A percentile compares a stretch with the other conserved stretches of the same genome.
Evolutionary conservation across 2,113 vertebrate genomes (phyloP).

Genomic region (Archocentrus centrarchus): DNA sequence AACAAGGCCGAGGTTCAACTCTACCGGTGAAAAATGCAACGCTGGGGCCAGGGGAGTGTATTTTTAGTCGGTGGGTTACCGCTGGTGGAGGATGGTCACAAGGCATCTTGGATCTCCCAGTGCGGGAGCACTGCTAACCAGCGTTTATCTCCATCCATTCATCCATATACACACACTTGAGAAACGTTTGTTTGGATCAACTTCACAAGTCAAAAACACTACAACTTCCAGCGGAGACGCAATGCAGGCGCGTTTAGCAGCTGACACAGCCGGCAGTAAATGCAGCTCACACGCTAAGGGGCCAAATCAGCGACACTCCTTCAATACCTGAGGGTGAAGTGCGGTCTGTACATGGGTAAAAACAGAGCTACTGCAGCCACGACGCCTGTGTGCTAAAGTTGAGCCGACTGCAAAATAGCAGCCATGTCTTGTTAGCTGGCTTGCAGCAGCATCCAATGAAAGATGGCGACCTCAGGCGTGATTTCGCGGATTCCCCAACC

Average conservation of each 20-base stretch:
- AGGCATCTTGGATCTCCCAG: not conserved
- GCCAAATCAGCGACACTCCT: slow-evolving; percentile 24
- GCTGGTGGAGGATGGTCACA: slow-evolving; percentile 9
- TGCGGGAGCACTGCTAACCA: not conserved
- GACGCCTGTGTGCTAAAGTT: slow-evolving; percentile 21
- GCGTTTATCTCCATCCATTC: not conserved
- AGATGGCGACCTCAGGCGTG: slow-evolving; percentile 79
- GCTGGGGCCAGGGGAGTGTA: not conserved
- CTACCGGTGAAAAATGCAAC: slow-evolving; percentile 14
- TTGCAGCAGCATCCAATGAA: slow-evolving; percentile 66
- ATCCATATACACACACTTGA: not conserved
- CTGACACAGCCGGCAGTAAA: slow-evolving; percentile 35
- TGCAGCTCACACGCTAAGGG: slow-evolving; percentile 53
- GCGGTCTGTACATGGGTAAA: not conserved
- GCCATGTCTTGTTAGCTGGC: slow-evolving; percentile 34
- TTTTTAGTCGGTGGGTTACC: slow-evolving; percentile 36
- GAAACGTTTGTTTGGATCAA: not conserved
- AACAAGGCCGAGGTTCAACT: slow-evolving; percentile 14
- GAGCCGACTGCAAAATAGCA: slow-evolving; percentile 14
- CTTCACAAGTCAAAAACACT: not conserved
- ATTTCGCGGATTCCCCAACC: slow-evolving; percentile 62
- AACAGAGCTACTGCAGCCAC: not conserved
- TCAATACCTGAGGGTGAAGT: not conserved
- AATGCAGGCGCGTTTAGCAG: slow-evolving; percentile 62
- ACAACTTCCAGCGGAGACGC: slow-evolving; percentile 45